Evolutionary conservation across 2,113 vertebrate species (phyloP), one percentile per base, ranked within the genome.

Genomic region (Paramisgurnus dabryanus): DNA sequence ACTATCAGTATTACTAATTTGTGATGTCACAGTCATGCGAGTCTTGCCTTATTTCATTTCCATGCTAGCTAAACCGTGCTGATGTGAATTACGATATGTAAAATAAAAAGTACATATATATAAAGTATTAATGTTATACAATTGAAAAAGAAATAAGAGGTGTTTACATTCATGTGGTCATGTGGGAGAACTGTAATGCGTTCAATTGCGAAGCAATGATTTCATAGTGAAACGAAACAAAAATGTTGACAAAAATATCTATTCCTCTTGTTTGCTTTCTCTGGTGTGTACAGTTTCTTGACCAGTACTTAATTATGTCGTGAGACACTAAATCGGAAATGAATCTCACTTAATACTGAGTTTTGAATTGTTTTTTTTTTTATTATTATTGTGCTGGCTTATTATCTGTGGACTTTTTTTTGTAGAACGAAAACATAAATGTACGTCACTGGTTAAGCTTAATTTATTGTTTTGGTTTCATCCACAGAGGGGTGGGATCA

Each of bases 271-370:
- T 91, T 90, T 87, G 71, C 74, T 90, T 92, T 89, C 61, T 93
- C 92, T 88, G 91, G 91, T 92, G 91, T 90, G 94, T 96, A 95
- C 89, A 93, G 91, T 92, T 89, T 92, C 92, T 94, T 88, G 90
- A 93, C 91, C 93, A 94, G 93, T 94, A 92, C 94, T 94, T 95
- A 95, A 94, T 95, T 94, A 97, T 96, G 96, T 99, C 96, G 96
- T 96, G 97, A 98, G 96, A 98, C 97, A 95, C 96, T 97, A 97
- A 98, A 98, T 98, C 95, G 96, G 90, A 93, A 89, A 83, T 90
- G 86, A 95, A 94, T 96, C 94, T 94, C 92, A 92, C 92, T 93
- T 93, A 91, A 79, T 89, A 87, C 92, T 92, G 87, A 90, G 95
- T 94, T 92, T 92, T 73, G 87, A 75, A 91, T 89, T 91, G 91